phyloP scores from a whole-genome alignment of 2,113 vertebrate species.

The Turnix velox region DNA sequence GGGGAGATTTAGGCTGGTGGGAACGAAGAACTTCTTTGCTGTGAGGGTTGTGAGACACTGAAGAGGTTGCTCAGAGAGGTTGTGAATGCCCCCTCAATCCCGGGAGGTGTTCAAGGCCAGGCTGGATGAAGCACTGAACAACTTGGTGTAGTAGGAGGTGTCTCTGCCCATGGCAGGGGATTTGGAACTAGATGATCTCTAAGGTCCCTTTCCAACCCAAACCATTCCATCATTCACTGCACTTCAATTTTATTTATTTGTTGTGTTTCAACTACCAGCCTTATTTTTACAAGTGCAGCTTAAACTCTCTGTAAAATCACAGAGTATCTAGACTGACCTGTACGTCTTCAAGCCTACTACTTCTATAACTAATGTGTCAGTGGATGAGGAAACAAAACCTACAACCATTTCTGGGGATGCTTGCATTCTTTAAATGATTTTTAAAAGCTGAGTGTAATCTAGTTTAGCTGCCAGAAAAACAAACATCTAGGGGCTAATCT shows the following conservation, averaged over 20 bases:
- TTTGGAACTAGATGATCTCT: too few relatives aligned
- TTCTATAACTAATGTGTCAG: not conserved
- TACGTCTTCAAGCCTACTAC: not conserved
- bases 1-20: too few relatives aligned
- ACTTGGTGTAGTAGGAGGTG: too few relatives aligned
- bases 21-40: too few relatives aligned
- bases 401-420: not conserved
- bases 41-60: too few relatives aligned
- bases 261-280: not conserved
- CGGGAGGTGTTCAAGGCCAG: too few relatives aligned
- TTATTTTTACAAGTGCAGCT: not conserved
- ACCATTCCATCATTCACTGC: not conserved
- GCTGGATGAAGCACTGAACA: too few relatives aligned
- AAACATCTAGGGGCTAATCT: not conserved
- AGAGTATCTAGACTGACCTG: not conserved
- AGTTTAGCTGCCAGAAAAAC: not conserved
- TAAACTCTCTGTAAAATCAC: not conserved
- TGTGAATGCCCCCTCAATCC: too few relatives aligned
- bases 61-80: too few relatives aligned
- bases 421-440: not conserved
- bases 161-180: too few relatives aligned
- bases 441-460: not conserved
- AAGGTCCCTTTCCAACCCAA: too few relatives aligned
- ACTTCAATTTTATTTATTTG: not conserved
- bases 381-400: not conserved